Conservation (phyloP, 2,888 invertebrate genomes). For the Aphrophora alni region DNA sequence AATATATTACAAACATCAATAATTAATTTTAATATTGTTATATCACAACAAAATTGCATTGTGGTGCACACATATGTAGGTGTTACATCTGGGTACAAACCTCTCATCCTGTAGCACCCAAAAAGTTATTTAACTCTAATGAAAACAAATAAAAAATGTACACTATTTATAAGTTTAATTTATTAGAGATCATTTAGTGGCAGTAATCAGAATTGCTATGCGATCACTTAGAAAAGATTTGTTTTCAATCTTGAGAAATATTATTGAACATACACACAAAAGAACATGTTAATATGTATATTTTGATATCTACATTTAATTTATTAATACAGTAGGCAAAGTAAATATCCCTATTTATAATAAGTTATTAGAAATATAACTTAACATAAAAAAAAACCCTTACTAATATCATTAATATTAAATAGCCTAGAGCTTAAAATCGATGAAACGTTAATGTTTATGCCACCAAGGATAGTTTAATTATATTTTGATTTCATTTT, state of each 20-base stretch:
- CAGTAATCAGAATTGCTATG: slow-evolving; percentile 4
- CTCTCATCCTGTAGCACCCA: slow-evolving; percentile 32
- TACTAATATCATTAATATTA: not conserved
- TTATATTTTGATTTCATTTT: not conserved
- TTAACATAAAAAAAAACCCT: no score
- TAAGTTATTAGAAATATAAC: not conserved
- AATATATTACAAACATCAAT: slow-evolving; percentile 42
- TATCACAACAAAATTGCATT: slow-evolving; percentile 50
- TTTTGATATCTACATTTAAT: not conserved
- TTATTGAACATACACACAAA: not conserved
- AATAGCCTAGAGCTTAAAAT: not conserved
- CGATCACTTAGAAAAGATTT: not conserved
- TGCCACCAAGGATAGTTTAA: no score
- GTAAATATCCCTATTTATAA: not conserved
- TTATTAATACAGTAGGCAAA: not conserved
- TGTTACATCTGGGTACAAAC: slow-evolving; percentile 1
- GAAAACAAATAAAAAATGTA: slow-evolving; percentile 28
- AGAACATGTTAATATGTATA: not conserved
- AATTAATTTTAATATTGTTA: slow-evolving; percentile 47
- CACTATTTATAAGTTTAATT: not conserved
- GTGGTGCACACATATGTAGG: slow-evolving; percentile 38
- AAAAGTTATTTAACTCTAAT: slow-evolving; percentile 1
- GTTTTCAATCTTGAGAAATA: not conserved
- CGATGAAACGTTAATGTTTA: no score
- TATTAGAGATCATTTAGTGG: not conserved